phyloP scores from a whole-genome alignment of 2,888 invertebrate genomes.

The Polymixis lichenea region DNA sequence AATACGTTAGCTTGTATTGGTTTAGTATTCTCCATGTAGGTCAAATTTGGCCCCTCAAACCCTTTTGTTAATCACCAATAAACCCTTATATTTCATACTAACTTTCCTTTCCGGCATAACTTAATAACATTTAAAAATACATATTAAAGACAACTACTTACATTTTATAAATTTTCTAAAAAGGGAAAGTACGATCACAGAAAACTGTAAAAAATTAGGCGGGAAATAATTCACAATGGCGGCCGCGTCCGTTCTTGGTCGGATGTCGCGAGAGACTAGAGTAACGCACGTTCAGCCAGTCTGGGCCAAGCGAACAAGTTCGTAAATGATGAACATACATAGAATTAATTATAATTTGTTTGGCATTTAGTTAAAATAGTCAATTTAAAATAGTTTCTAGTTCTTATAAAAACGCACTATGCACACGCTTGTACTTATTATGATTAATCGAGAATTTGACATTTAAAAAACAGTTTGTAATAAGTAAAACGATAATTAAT shows the following conservation, averaged over 20 bases:
- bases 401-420: too few species aligned
- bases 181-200: constrained; percentile 42
- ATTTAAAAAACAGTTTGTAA: too few species aligned
- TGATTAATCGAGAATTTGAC: too few species aligned
- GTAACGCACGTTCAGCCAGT: constrained; percentile 39
- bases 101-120: background rate
- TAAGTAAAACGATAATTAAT: too few species aligned
- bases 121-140: background rate
- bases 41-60: background rate
- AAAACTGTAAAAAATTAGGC: constrained; percentile 66
- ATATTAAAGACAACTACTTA: constrained; percentile 43
- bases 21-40: background rate
- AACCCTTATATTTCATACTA: background rate
- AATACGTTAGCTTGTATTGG: background rate
- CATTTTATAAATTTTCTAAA: constrained; percentile 18
- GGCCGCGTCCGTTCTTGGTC: constrained; percentile 69
- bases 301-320: constrained; percentile 42
- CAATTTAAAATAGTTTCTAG: background rate
- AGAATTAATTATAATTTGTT: background rate
- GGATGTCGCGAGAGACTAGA: constrained; percentile 75
- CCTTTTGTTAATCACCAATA: background rate
- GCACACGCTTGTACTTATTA: too few species aligned
- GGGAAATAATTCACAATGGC: constrained; percentile 67
- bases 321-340: constrained; percentile 11
- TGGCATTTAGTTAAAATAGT: background rate